These are phyloP conservation scores for Hippocampus mohnikei DNA, from an alignment of 2,113 vertebrate species.

Conservation along the genomic window DNA sequence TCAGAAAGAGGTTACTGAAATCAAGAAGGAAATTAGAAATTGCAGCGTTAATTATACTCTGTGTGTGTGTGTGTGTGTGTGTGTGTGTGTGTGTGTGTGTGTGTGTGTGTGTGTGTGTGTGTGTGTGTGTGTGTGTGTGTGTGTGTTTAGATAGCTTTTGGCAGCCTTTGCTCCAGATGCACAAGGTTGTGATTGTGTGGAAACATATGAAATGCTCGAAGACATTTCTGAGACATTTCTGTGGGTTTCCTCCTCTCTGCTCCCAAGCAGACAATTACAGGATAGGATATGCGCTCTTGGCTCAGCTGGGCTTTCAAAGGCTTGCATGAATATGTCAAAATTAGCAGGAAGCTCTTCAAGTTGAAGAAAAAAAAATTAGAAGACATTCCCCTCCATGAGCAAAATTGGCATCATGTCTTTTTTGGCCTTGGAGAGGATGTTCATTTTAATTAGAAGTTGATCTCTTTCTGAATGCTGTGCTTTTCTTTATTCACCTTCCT, in stretches of 20 bases:
- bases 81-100: constrained; percentile 12
- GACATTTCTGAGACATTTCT: constrained; percentile 76
- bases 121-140: constrained; percentile 3
- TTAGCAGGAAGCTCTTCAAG: constrained; percentile 72
- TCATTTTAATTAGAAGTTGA: constrained; percentile 36
- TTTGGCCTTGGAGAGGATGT: constrained; percentile 37
- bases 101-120: too few relatives aligned
- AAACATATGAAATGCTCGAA: constrained; percentile 79
- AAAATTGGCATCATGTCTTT: constrained; percentile 52
- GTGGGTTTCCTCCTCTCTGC: constrained; percentile 77
- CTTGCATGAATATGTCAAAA: constrained; percentile 72
- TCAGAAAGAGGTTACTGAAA: constrained; percentile 62
- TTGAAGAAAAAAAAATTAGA: constrained; percentile 29
- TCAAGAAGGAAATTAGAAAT: constrained; percentile 58
- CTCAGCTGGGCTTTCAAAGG: constrained; percentile 77
- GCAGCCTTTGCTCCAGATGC: constrained; percentile 79
- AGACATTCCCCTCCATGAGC: constrained; percentile 41
- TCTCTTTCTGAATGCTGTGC: constrained; percentile 21
- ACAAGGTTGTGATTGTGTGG: constrained; percentile 76
- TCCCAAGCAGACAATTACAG: constrained; percentile 66
- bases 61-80: too few relatives aligned
- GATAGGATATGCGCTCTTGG: constrained; percentile 72
- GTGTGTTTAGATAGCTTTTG: constrained; percentile 41
- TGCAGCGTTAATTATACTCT: constrained; percentile 31
- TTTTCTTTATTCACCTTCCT: constrained; percentile 32